Base-by-base conservation (phyloP, 2,888 invertebrate species). In the Diarsia brunnea region DNA sequence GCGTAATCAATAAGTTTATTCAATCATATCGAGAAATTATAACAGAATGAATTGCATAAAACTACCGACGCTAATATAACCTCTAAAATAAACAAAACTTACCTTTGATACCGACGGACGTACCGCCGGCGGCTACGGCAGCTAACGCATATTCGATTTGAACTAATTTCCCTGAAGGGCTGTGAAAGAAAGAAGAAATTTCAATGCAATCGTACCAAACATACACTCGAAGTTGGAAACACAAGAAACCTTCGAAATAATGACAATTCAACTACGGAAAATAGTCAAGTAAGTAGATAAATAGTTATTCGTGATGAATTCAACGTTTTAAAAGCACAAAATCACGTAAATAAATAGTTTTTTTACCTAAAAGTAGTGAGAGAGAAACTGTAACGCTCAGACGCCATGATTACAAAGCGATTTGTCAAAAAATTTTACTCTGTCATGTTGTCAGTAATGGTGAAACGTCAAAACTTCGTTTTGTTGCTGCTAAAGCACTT, bases 81-180 rank as follows among this genome's bases (percentile, higher is more conserved):
- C 92, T 92, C 78, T 76, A 70, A 61, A 65, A 71, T 38, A 53
- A 53, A 64, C 38, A 77, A 73, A 78, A 84, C 78, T 92, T 95
- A 98, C 98, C 98, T 98, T 99, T 99, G 77, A 99, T 99, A 60
- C 99, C 99, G 85, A 99, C 99, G 77, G 99, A 99, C 5, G 99
- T 99, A 7, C 99, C 99, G 79, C 99, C 99, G 82, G 99, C 99
- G 78, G 99, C 99, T 45, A 99, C 99, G 49, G 99, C 99, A 73
- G 99, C 99, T 94, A 99, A 97, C 7, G 99, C 99, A 98, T 99
- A 99, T 97, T 99, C 99, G 89, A 99, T 99, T 97, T 99, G 99
- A 73, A 99, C 99, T 90, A 99, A 97, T 97, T 99, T 99, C 86
- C 99, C 99, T 43, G 99, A 99, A 27, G 99, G 99, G 94, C 99